Evolutionary conservation across 1,140 invertebrate species (phyloP), one percentile per base, ranked within the genome.

Genomic region (Pseudobourletiella spinata): DNA sequence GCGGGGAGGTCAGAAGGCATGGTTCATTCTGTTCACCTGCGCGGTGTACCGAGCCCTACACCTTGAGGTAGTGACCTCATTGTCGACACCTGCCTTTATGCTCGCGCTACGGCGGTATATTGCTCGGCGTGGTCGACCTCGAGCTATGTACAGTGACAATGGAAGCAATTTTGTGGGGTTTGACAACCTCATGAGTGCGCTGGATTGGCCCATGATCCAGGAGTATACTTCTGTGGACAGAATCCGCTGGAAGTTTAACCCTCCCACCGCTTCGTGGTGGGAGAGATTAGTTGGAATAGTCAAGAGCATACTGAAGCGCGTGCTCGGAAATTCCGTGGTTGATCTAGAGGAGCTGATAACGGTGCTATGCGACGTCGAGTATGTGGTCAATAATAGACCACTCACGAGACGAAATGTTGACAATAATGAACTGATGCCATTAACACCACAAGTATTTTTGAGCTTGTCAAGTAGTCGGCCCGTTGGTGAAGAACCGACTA

Each of bases 361-460:
- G 0, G 42, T 73, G 3, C 14, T 76, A 2, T 71, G 70, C 59
- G 73, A 76, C 46, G 65, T 56, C 39, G 73, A 76, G 50, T 52
- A 48, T 0, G 50, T 71, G 3, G 65, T 76, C 22, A 77, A 76
- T 67, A 58, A 59, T 15, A 61, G 74, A 44, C 74, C 73, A 2
- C 44, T 75, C 11, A 75, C 74, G 20, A 72, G 70, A 48, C 14
- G 73, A n/a, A 71, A 69, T 0, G 65, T 66, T n/a, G 70, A 76
- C 65, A 28, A 26, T 11, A 20, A 52, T 3, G 72, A 74, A 48
- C 50, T 64, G 20, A 26, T 22, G 30, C 62, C 66, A n/a, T 51
- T 74, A 24, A 72, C 72, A 0, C 68, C 72, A 4, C 61, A 65
- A 18, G 60, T 71, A 62, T 73, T 74, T 59, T 50, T 74, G 1